Evolutionary conservation across 1,140 invertebrate species (phyloP), one percentile per base, ranked within the genome.

Genomic region (Pseudomyrmex sp.): DNA sequence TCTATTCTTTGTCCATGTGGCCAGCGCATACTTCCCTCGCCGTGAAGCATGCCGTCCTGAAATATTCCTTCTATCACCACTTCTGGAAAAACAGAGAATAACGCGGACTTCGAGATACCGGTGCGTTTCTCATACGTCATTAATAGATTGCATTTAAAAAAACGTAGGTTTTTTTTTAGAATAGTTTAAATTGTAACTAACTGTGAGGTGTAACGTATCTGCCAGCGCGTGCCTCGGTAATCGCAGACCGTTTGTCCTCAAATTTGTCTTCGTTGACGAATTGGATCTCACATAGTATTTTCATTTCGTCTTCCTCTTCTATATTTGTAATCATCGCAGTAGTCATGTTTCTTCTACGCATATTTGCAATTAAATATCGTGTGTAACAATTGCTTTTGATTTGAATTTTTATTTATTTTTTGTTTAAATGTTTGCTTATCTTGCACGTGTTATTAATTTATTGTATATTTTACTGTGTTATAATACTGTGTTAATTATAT

Each of bases 1-100:
- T 93, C 91, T 2, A 96, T 82, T 12, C 90, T 91, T 2, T 91
- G 92, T 5, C 94, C 94, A 65, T 90, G 90, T 0, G 95, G 94
- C 88, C 95, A 96, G 44, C 89, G 86, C 15, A 96, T 87, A 2
- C 93, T 93, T 3, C 95, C 95, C 0, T 83, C 70, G 12, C 95
- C 95, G 73, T 96, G 95, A 90, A 95, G 95, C 92, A 94, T 93
- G 1, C 94, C 95, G 63, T 95, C 93, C 54, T 93, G 92, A 74
- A 96, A 94, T 63, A 94, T 90, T n/a, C 95, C 95, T 79, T 95
- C 93, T 77, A 10, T 13, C 50, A 95, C 95, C 44, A 93, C 90
- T 94, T 48, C 92, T 95, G 95, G 84, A 12, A 69, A 56, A 0
- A 77, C n/a, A 46, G 8, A 23, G 9, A 58, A 58, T 35, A 63